Conservation (phyloP, 2,797 vertebrate genomes). For the Epinephelus malabaricus region DNA sequence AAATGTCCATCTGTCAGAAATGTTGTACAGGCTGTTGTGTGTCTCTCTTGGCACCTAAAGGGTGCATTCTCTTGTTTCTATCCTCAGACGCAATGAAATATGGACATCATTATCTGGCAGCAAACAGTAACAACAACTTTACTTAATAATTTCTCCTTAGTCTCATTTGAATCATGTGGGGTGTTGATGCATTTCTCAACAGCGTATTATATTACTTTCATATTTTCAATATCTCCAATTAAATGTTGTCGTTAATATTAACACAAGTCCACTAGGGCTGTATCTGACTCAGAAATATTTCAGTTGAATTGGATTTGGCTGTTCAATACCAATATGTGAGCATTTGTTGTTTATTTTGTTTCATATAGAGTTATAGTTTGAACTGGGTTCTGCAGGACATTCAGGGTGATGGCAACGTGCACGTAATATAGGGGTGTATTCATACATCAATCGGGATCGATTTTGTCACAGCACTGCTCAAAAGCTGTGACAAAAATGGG, state of each 20-base stretch:
- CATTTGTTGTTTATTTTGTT: no score
- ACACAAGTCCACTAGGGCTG: no score
- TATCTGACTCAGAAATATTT: no score
- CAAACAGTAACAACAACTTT: slow-evolving; percentile 12
- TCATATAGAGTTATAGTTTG: no score
- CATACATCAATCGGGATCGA: no score
- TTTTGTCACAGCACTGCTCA: no score
- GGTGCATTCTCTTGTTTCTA: not conserved
- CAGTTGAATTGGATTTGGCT: no score
- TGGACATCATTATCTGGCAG: slow-evolving; percentile 12
- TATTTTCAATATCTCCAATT: not conserved
- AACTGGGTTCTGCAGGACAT: no score
- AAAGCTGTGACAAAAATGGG: no score
- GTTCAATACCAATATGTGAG: no score
- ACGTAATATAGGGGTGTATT: no score
- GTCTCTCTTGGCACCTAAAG: not conserved
- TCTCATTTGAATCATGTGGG: not conserved
- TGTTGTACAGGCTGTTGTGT: not conserved
- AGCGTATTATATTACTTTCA: not conserved
- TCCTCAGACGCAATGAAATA: slow-evolving; percentile 16
- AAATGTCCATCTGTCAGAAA: slow-evolving; percentile 1
- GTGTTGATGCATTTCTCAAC: not conserved
- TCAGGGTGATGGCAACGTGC: no score
- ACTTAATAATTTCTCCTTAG: slow-evolving; percentile 9
- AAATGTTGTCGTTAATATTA: not conserved